phyloP scores from a whole-genome alignment of 2,888 invertebrate species.

The Macrophya annulata region DNA sequence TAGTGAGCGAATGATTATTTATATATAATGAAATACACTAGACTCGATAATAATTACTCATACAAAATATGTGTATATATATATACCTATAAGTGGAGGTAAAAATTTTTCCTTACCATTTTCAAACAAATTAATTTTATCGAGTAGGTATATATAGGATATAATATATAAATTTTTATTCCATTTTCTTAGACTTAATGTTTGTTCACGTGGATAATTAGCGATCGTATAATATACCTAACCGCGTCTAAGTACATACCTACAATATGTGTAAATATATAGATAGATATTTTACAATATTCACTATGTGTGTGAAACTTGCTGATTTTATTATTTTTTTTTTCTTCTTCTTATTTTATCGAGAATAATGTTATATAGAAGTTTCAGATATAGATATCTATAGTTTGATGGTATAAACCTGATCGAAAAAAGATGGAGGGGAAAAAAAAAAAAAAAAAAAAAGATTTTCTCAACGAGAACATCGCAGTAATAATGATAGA shows the following conservation, averaged over 20 bases:
- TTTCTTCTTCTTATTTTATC: slow-evolving; percentile 40
- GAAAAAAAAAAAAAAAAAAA: background rate
- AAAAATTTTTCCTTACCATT: background rate
- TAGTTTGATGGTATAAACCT: slow-evolving; percentile 10
- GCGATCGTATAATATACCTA: background rate
- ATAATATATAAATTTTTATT: background rate
- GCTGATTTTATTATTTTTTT: slow-evolving; percentile 49
- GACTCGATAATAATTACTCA: slow-evolving; percentile 8
- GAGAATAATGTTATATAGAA: background rate
- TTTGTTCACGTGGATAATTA: slow-evolving; percentile 33
- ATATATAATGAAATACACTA: slow-evolving; percentile 16
- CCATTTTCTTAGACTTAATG: background rate
- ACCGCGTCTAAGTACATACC: no score
- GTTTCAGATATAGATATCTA: background rate
- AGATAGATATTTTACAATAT: background rate
- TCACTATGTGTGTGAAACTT: background rate
- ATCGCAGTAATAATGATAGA: background rate
- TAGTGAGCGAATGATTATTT: slow-evolving; percentile 17
- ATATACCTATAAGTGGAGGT: background rate
- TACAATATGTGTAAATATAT: background rate
- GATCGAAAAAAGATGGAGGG: background rate
- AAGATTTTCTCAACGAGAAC: background rate
- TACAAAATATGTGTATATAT: background rate
- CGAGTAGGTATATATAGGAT: background rate
- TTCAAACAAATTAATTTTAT: slow-evolving; percentile 37